These are phyloP conservation scores for Panthera leo DNA, from an alignment of 2,113 vertebrate genomes.

Conservation along the genomic window DNA sequence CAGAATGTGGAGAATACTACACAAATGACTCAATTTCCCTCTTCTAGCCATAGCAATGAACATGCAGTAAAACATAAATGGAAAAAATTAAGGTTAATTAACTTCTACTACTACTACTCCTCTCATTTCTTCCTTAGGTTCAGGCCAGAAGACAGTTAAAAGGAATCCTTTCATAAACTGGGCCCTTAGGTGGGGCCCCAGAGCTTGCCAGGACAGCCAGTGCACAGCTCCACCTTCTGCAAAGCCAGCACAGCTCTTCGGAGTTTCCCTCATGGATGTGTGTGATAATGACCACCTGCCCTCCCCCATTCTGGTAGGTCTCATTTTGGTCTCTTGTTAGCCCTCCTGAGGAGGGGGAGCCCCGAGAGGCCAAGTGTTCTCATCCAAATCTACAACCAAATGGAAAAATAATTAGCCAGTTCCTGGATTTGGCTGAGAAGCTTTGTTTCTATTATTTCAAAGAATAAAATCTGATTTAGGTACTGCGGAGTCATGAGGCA, in stretches of 20 bases:
- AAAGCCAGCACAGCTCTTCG: slow-evolving; percentile 88
- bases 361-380: background rate
- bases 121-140: slow-evolving; percentile 80
- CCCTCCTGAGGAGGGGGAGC: background rate
- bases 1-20: background rate
- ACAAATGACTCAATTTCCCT: background rate
- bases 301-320: slow-evolving; percentile 91
- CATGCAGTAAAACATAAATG: slow-evolving; percentile 56
- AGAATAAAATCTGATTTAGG: background rate
- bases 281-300: slow-evolving; percentile 89
- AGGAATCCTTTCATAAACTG: slow-evolving; percentile 91
- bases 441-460: background rate
- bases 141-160: slow-evolving; percentile 87
- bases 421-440: background rate
- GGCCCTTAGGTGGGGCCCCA: slow-evolving; percentile 89
- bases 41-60: slow-evolving; percentile 58
- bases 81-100: slow-evolving; percentile 39
- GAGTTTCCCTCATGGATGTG: slow-evolving; percentile 86
- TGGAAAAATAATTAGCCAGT: background rate
- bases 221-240: slow-evolving; percentile 83
- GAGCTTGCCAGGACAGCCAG: slow-evolving; percentile 84
- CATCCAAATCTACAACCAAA: background rate
- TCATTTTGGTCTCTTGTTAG: slow-evolving; percentile 79
- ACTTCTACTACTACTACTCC: slow-evolving; percentile 59
- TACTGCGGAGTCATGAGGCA: background rate